Percentiles rank a stretch among this genome's conserved stretches.
Evolutionary conservation across 2,113 vertebrate genomes (phyloP).

Genomic region (Nyctibius bracteatus): DNA sequence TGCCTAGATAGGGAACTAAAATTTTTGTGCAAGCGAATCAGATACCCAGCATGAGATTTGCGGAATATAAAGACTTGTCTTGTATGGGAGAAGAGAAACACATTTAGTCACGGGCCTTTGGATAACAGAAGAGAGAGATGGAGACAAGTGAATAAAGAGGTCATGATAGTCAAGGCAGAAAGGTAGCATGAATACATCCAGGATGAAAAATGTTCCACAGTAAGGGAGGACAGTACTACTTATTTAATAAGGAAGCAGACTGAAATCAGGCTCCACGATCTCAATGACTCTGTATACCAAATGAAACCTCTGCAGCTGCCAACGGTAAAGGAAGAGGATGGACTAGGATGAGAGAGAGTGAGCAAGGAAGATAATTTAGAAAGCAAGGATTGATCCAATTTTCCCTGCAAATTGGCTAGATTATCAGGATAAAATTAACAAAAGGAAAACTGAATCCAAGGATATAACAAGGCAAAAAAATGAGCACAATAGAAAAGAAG

Average conservation of each 20-base stretch:
- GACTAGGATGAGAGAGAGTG: neutral
- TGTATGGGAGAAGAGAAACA: neutral
- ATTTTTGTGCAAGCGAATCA: neutral
- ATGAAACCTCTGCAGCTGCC: neutral
- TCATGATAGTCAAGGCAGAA: neutral
- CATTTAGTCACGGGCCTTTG: neutral
- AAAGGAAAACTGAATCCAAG: neutral
- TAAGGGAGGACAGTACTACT: neutral
- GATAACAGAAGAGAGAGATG: neutral
- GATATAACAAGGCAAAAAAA: neutral
- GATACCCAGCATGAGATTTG: neutral
- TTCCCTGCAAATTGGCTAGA: neutral
- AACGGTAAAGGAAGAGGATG: neutral
- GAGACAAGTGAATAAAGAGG: neutral
- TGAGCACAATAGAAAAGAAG: neutral
- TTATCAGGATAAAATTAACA: neutral
- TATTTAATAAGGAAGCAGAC: conserved; percentile 37
- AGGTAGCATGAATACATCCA: neutral
- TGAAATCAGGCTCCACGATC: conserved; percentile 15
- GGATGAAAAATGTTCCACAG: conserved; percentile 5
- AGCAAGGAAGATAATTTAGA: neutral
- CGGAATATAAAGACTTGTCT: neutral
- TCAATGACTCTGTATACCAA: neutral
- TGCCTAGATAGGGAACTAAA: neutral
- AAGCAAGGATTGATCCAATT: neutral